Evolutionary conservation across 2,797 vertebrate species (phyloP).

Genomic region (Nyctalus aviator): DNA sequence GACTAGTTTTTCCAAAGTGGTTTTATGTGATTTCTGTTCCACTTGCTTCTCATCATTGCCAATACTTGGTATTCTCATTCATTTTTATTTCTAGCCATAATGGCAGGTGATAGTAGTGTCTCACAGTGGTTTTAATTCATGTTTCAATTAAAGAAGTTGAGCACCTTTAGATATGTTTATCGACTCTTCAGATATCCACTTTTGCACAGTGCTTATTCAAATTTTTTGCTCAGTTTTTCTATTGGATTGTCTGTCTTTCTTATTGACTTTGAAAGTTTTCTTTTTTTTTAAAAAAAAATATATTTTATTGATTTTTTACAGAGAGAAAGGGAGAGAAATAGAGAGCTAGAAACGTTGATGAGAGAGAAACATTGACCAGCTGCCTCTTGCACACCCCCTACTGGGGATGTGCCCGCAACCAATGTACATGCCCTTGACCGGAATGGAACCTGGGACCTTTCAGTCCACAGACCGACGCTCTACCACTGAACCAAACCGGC

Average conservation of each 20-base stretch:
- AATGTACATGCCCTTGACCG: too few species aligned
- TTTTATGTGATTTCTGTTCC: not conserved
- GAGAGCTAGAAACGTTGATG: too few species aligned
- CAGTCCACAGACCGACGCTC: too few species aligned
- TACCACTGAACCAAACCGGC: too few species aligned
- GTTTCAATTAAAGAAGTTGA: conserved; percentile 3
- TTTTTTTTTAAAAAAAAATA: too few species aligned
- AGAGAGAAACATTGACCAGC: too few species aligned
- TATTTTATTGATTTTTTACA: too few species aligned
- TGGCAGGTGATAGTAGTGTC: not conserved
- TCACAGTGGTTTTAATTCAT: not conserved
- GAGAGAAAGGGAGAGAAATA: too few species aligned
- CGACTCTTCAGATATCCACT: not conserved
- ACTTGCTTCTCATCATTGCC: not conserved
- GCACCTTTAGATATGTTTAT: not conserved
- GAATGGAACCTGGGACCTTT: too few species aligned
- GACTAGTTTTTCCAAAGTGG: not conserved
- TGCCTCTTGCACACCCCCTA: too few species aligned
- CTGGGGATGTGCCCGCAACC: too few species aligned
- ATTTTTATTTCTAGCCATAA: not conserved
- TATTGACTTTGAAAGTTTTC: not conserved
- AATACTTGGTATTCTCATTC: not conserved
- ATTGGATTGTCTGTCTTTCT: not conserved
- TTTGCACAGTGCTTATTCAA: not conserved
- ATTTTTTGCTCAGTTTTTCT: not conserved